Evolutionary conservation across 2,797 vertebrate species (phyloP).

Genomic region (Rachycentron canadum): DNA sequence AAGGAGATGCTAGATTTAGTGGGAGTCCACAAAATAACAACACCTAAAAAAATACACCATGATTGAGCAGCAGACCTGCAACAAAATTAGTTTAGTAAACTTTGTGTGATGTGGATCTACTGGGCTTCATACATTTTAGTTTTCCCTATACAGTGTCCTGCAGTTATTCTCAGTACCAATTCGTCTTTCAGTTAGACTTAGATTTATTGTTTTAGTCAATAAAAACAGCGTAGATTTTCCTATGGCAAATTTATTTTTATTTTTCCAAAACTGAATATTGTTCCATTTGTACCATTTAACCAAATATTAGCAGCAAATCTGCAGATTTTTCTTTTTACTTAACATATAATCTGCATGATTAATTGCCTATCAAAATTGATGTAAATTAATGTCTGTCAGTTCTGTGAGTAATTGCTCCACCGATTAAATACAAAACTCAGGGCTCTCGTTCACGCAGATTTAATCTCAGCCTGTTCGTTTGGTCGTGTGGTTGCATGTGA

Average conservation of each 20-base stretch:
- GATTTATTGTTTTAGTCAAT: neutral
- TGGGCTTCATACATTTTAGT: neutral
- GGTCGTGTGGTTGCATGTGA: slow-evolving; percentile 14
- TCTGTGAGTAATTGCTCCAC: neutral
- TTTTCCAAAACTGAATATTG: neutral
- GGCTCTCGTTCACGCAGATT: neutral
- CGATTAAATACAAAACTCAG: neutral
- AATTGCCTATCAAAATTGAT: neutral
- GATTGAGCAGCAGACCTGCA: neutral
- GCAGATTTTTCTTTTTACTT: neutral
- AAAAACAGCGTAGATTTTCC: no score
- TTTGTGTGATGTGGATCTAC: neutral
- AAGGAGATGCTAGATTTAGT: neutral
- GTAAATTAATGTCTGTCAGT: neutral
- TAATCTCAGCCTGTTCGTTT: neutral
- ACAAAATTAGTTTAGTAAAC: slow-evolving; percentile 2
- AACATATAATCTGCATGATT: neutral
- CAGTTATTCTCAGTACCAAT: neutral
- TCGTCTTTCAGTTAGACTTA: neutral
- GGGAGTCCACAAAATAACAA: slow-evolving; percentile 2
- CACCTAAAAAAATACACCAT: neutral
- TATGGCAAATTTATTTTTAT: no score
- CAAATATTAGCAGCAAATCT: neutral
- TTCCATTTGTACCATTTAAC: neutral
- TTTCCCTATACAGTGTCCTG: neutral